Base-by-base conservation (phyloP, 2,888 invertebrate genomes). In the Netelia virgata region DNA sequence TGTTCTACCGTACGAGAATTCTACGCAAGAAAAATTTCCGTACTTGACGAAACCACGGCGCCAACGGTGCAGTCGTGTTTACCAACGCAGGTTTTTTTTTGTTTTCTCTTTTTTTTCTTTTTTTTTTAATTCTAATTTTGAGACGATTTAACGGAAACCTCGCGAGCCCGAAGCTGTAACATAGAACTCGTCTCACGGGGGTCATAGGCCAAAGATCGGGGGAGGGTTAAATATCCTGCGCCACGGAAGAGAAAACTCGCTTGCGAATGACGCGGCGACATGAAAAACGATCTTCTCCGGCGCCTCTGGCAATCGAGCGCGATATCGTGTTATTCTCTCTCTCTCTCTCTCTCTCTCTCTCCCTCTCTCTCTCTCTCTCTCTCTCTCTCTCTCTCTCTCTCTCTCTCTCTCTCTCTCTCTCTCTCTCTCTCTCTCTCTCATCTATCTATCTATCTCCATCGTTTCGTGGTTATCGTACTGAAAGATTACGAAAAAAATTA, bases 201-300 rank as follows among this genome's bases (percentile, higher is more conserved):
- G 20, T 76, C 75, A 76, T 41, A 55, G 66, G 66, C 75, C 23
- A 76, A 66, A 76, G 66, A 18, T 66, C 41, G 57, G 28, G 36
- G 36, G 55, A 28, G 28, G 28, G 64, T 61, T 18, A 61, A 20
- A 61, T 10, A 36, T 36, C 55, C 55, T 16, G 53, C 16, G 28
- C 36, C 28, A 36, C 50, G 28, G 28, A 20, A 18, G 28, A 28
- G 28, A 55, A 16, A 23, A 70, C 28, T 23, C 10, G 28, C 23
- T 18, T 23, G 70, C 55, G 36, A 55, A 41, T 36, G 36, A 55
- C 23, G 36, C 23, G 20, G 20, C 10, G 20, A 11, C 14, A 16
- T 36, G 41, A 14, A 16, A 55, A 55, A 16, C 70, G 10, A 28
- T 16, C 28, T 14, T 16, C 55, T 53, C 53, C 3, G 10, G 55